Evolutionary conservation across 2,888 invertebrate genomes (phyloP), one percentile per base, ranked within the genome.

Genomic region (Amblyteles armatorius): DNA sequence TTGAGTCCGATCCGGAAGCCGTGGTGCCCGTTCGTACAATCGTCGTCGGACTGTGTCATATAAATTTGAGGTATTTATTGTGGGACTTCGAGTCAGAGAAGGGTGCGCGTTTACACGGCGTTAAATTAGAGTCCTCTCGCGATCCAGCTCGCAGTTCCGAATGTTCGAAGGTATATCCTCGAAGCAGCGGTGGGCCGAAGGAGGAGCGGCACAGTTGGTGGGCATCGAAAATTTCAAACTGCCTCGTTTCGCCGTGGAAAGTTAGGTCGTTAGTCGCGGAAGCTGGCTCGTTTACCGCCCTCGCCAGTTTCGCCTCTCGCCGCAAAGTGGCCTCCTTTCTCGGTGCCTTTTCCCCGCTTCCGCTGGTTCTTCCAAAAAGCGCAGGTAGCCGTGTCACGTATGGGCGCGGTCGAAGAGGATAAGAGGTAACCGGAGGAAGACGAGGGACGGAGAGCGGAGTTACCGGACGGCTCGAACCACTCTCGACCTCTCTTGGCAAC

Each of bases 261-360:
- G 86, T 91, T 91, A 88, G 88, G 89, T 90, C 90, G 91, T 91
- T 91, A 91, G 80, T 73, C 80, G 73, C 65, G 67, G 72, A 65
- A 65, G 73, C 67, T 73, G 11, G 40, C 73, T 80, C 73, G 79
- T 71, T 65, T 80, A 52, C 80, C 69, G 71, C 71, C 72, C 55
- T 26, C 67, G 29, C 63, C 11, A 55, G 40, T 50, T 65, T 26
- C 65, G 40, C 19, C 36, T 22, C 22, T 22, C 36, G 57, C 73
- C 29, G 68, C 67, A 78, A 60, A 82, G 73, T 72, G 67, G 33
- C 65, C 19, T n/a, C 36, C 52, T 74, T 60, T 65, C 40, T 76
- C 63, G 57, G n/a, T 33, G 33, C 22, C 67, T 55, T 65, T 77
- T 77, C 22, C 44, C 65, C 6, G 50, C 52, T 44, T n/a, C 50